A percentile compares a stretch with the other conserved stretches of the same genome.
phyloP scores from a whole-genome alignment of 2,113 vertebrate genomes.

The Xenotilapia leptura region DNA sequence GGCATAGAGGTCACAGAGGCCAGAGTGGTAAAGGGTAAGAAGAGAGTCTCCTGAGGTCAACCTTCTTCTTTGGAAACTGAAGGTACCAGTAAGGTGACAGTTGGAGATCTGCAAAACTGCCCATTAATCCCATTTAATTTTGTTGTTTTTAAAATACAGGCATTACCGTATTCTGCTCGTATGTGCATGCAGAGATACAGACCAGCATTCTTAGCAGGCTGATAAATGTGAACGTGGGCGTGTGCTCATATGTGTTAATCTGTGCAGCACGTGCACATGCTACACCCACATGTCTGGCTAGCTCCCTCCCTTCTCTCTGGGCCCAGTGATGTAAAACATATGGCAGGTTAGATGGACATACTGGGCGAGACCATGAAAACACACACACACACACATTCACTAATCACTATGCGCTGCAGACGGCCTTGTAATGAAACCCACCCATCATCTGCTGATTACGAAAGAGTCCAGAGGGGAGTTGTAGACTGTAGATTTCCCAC shows the following conservation, averaged over 20 bases:
- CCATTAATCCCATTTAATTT: not conserved
- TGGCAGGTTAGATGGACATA: constrained; percentile 30
- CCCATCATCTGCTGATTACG: constrained; percentile 32
- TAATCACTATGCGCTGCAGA: constrained; percentile 22
- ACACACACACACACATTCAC: not conserved
- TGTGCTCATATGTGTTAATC: not conserved
- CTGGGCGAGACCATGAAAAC: not conserved
- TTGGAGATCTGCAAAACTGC: not conserved
- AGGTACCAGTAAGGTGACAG: not conserved
- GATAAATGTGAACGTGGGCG: not conserved
- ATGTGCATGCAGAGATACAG: not conserved
- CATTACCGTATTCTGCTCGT: not conserved
- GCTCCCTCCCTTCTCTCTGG: not conserved
- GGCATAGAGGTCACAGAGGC: not conserved
- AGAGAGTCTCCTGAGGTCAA: not conserved
- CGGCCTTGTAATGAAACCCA: constrained; percentile 36
- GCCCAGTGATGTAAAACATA: constrained; percentile 54
- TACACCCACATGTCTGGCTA: constrained; percentile 12
- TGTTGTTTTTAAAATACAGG: not conserved
- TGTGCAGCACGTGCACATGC: not conserved
- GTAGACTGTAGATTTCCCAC: not conserved
- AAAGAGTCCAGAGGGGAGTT: not conserved
- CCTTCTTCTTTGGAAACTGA: not conserved
- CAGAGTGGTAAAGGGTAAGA: not conserved
- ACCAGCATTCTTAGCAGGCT: not conserved